phyloP scores from a whole-genome alignment of 2,113 vertebrate species.

The Paramormyrops kingsleyae region DNA sequence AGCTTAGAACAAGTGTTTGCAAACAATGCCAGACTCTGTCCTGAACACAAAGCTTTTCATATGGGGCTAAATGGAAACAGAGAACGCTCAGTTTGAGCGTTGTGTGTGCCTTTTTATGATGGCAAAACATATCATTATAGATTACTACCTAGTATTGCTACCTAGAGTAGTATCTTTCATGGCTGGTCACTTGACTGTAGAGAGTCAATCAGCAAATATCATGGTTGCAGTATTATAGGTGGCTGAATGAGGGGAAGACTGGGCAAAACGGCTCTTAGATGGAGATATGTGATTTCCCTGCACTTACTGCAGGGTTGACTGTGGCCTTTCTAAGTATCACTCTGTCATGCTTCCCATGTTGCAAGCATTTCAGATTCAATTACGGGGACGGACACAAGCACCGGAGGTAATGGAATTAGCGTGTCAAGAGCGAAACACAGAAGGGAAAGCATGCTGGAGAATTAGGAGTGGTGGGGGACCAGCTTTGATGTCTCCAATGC shows the following conservation, averaged over 20 bases:
- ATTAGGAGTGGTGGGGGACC: background rate
- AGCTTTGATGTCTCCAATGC: background rate
- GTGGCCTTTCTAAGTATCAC: background rate
- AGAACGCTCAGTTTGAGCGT: background rate
- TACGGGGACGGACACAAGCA: slow-evolving; percentile 12
- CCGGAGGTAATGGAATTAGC: slow-evolving; percentile 19
- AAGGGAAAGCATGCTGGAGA: slow-evolving; percentile 9
- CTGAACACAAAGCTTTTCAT: background rate
- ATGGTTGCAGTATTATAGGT: background rate
- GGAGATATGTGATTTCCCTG: background rate
- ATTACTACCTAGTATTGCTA: background rate
- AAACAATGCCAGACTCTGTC: background rate
- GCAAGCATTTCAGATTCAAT: slow-evolving; percentile 23
- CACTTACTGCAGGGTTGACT: background rate
- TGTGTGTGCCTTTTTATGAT: background rate
- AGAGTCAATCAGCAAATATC: background rate
- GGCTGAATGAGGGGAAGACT: background rate
- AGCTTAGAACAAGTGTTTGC: background rate
- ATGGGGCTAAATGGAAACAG: background rate
- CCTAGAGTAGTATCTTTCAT: background rate
- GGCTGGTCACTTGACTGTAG: background rate
- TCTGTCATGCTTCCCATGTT: slow-evolving; percentile 20
- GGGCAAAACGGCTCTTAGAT: background rate
- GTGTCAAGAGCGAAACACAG: slow-evolving; percentile 7
- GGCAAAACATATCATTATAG: background rate